A percentile compares a stretch with the other conserved stretches of the same genome.
Conservation (phyloP, 1,140 invertebrate genomes). For the Elymnias hypermnestra region DNA sequence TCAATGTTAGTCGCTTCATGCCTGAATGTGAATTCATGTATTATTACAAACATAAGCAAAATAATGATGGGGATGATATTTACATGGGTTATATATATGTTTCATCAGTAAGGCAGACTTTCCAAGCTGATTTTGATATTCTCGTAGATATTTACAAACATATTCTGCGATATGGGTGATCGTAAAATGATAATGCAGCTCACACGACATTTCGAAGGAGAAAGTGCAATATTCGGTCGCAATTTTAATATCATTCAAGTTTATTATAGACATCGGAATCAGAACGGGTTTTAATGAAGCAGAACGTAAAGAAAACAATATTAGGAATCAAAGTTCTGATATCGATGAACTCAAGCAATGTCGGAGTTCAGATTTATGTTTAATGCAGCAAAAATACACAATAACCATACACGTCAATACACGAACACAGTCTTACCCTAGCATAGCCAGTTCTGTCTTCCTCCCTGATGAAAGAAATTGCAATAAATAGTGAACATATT, state of each 20-base stretch:
- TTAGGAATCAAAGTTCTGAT: conserved; percentile 9
- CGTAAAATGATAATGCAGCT: too few species aligned
- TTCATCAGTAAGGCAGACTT: conserved; percentile 74
- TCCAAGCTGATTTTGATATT: conserved; percentile 13
- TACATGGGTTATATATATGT: conserved; percentile 43
- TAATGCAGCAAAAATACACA: conserved; percentile 50
- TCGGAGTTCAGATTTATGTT: conserved; percentile 16
- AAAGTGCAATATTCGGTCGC: conserved; percentile 35
- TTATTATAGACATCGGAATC: conserved; percentile 22
- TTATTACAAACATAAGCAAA: conserved; percentile 68
- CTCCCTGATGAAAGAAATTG: conserved; percentile 74
- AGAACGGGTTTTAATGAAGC: too few species aligned
- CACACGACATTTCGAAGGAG: conserved; percentile 30
- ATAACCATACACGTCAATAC: conserved; percentile 57
- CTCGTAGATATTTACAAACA: too few species aligned
- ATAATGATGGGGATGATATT: conserved; percentile 36
- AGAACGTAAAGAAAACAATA: background rate
- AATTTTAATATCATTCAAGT: conserved; percentile 29
- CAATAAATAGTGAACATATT: conserved; percentile 51
- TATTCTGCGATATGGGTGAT: too few species aligned
- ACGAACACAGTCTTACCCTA: conserved; percentile 72
- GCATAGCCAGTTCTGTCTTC: conserved; percentile 73
- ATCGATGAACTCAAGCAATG: conserved; percentile 28
- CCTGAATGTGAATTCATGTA: conserved; percentile 43
- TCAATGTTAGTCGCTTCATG: conserved; percentile 67